These are phyloP conservation scores for Nyctereutes procyonoides DNA, from an alignment of 2,113 vertebrate genomes.

Conservation along the genomic window DNA sequence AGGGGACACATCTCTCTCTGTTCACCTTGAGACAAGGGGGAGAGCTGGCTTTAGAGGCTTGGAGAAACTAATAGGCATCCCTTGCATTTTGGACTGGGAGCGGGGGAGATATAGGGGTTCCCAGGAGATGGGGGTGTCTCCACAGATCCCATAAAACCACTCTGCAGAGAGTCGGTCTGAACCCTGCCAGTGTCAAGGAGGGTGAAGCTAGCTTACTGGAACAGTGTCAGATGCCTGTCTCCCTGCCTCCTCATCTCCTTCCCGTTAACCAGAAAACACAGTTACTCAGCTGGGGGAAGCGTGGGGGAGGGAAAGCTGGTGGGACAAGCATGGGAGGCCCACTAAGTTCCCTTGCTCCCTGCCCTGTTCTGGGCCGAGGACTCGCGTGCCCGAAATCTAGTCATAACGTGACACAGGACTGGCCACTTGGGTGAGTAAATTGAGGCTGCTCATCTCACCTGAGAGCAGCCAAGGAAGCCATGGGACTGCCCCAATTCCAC, in stretches of 20 bases:
- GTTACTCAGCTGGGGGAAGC: neutral
- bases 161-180: neutral
- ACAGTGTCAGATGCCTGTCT: fast-evolving
- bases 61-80: neutral
- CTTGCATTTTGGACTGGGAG: neutral
- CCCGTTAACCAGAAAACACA: neutral
- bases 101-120: neutral
- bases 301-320: neutral
- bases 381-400: neutral
- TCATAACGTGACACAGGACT: neutral
- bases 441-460: fast-evolving
- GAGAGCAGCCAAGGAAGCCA: neutral
- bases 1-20: neutral
- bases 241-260: neutral
- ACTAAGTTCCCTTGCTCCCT: neutral
- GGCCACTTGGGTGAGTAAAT: neutral
- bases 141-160: fast-evolving
- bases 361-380: neutral
- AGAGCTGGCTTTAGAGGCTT: neutral
- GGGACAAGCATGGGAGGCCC: neutral
- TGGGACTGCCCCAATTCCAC: too few relatives aligned
- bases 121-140: neutral
- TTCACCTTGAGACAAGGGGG: neutral
- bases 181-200: neutral
- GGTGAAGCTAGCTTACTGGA: neutral